Percentiles rank a stretch among this genome's conserved stretches.
phyloP scores from a whole-genome alignment of 2,888 invertebrate species.

The Cylloceria caligata region DNA sequence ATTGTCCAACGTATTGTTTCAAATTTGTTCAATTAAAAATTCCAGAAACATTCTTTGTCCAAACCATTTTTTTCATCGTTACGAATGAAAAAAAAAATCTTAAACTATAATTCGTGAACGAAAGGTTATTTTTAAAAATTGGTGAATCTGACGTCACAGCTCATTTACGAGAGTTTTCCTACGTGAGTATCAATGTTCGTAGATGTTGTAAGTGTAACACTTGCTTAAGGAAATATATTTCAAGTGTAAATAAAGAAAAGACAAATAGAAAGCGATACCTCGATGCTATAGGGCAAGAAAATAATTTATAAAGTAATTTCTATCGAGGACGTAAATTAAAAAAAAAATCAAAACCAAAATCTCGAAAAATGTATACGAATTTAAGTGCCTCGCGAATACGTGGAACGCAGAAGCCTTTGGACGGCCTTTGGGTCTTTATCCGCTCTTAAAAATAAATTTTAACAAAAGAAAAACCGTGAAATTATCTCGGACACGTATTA shows the following conservation, averaged over 20 bases:
- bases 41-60: constrained; percentile 13
- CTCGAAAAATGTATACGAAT: constrained; percentile 21
- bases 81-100: not conserved
- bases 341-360: not conserved
- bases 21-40: constrained; percentile 29
- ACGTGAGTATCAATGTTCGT: not conserved
- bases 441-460: constrained; percentile 26
- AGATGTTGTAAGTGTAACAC: not conserved
- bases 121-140: not conserved
- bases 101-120: constrained; percentile 6
- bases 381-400: constrained; percentile 51
- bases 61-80: not conserved
- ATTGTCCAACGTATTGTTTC: constrained; percentile 44
- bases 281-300: not conserved
- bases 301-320: not conserved
- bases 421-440: constrained; percentile 62
- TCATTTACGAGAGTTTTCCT: too few relatives aligned
- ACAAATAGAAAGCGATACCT: constrained; percentile 47
- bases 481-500: constrained; percentile 1
- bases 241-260: constrained; percentile 24
- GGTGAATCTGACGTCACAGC: too few relatives aligned
- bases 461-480: not conserved
- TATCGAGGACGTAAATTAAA: not conserved
- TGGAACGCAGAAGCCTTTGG: constrained; percentile 47
- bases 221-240: not conserved